Evolutionary conservation across 2,113 vertebrate genomes (phyloP), one percentile per base, ranked within the genome.

Genomic region (Motacilla alba): DNA sequence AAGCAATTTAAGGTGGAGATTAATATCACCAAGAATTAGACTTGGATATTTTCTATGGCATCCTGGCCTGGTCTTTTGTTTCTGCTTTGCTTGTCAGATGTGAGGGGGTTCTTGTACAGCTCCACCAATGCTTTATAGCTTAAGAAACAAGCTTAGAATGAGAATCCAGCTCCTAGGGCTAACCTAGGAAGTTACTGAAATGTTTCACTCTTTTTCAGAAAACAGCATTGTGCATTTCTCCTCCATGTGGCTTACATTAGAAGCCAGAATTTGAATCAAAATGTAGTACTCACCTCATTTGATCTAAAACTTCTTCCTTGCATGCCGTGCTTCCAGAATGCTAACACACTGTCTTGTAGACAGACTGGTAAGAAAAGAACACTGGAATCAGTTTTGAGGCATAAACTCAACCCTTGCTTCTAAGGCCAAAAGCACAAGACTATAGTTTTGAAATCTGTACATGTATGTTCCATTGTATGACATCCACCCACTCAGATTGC

Each of bases 271-370:
- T 49, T 31, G 37, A 82, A 75, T n/a, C 30, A 79, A 81, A 68
- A 84, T 7, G 30, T 13, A 66, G 27, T 20, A 92, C 97, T 98
- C 95, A 99, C 99, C 98, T 99, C 99, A 81, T 99, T 99, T 92
- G 99, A 99, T 97, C 99, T 98, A 94, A 99, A 99, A 95, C 99
- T 99, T 95, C 99, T 98, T 64, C 99, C 99, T 96, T 99, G 99
- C 99, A 99, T 99, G 49, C 99, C 99, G 0, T 99, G 99, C 67
- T 99, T 99, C 99, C 99, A 99, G 97, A 99, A 99, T 2, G 99
- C 99, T 95, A 99, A 97, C 47, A 99, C 99, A 12, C 99, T 99
- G 97, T 99, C 99, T 96, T 99, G 99, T 50, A 99, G 98, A 97
- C 99, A 99, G 95, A 99, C 99, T 99, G 94, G 84, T 33, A 96